Evolutionary conservation across 2,888 invertebrate genomes (phyloP).

Genomic region (Gymnosoma rotundatum): DNA sequence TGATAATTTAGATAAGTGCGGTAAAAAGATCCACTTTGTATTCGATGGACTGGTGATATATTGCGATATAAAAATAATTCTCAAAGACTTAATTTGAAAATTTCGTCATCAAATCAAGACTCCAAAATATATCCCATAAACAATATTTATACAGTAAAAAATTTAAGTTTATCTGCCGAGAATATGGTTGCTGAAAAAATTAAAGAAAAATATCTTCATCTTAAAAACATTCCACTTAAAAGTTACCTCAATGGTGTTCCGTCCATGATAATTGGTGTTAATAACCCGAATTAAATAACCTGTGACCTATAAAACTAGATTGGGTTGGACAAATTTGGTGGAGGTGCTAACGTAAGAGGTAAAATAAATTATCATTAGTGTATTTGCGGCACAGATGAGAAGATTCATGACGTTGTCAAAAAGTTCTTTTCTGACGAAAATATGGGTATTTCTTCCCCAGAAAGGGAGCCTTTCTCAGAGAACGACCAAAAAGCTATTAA

Average conservation of each 20-base stretch:
- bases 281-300: slow-evolving; percentile 52
- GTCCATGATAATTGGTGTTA: slow-evolving; percentile 50
- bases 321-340: slow-evolving; percentile 33
- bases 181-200: slow-evolving; percentile 26
- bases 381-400: slow-evolving; percentile 5
- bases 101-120: background rate
- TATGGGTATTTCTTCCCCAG: slow-evolving; percentile 6
- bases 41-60: slow-evolving; percentile 10
- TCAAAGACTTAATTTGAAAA: slow-evolving; percentile 9
- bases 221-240: slow-evolving; percentile 37
- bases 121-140: slow-evolving; percentile 13
- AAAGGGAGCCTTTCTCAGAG: background rate
- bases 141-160: slow-evolving; percentile 27
- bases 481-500: slow-evolving; percentile 36
- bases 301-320: slow-evolving; percentile 33
- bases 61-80: slow-evolving; percentile 1
- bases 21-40: slow-evolving; percentile 17
- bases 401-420: slow-evolving; percentile 41
- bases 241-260: slow-evolving; percentile 28
- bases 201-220: slow-evolving; percentile 41
- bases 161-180: too few species aligned
- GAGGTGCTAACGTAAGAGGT: background rate
- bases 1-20: background rate
- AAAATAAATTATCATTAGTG: slow-evolving; percentile 34
- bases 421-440: slow-evolving; percentile 38